Conservation (phyloP, 1,140 invertebrate genomes). For the Caerostris darwini region DNA sequence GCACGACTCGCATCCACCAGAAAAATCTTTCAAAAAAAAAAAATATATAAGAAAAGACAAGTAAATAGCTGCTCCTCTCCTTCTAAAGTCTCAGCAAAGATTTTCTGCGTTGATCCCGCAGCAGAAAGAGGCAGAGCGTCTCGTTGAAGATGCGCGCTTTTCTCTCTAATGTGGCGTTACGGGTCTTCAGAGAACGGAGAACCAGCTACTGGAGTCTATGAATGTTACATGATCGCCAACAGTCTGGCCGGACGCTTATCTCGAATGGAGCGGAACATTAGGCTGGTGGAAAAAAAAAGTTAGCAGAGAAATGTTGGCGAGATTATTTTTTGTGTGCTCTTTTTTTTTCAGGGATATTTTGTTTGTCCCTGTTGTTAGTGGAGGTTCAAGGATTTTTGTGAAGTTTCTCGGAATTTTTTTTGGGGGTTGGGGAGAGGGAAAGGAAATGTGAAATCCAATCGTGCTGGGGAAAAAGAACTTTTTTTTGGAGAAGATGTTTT, state of each 20-base stretch:
- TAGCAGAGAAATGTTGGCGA: too few relatives aligned
- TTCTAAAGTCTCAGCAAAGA: background rate
- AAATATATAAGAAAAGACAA: background rate
- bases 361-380: background rate
- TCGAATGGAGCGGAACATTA: background rate
- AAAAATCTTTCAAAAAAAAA: background rate
- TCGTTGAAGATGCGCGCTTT: background rate
- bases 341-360: background rate
- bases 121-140: background rate
- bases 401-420: background rate
- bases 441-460: background rate
- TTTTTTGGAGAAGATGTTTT: too few relatives aligned
- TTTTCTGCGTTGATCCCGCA: background rate
- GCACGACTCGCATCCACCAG: too few relatives aligned
- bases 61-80: background rate
- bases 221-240: slow-evolving; percentile 31
- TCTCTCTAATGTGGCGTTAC: background rate
- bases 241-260: background rate
- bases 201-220: background rate
- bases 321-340: background rate
- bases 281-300: background rate
- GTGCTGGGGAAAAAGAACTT: too few relatives aligned
- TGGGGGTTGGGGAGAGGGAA: too few relatives aligned
- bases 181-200: background rate
- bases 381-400: background rate